phyloP scores from a whole-genome alignment of 2,113 vertebrate species.

The Alaudala cheleensis region DNA sequence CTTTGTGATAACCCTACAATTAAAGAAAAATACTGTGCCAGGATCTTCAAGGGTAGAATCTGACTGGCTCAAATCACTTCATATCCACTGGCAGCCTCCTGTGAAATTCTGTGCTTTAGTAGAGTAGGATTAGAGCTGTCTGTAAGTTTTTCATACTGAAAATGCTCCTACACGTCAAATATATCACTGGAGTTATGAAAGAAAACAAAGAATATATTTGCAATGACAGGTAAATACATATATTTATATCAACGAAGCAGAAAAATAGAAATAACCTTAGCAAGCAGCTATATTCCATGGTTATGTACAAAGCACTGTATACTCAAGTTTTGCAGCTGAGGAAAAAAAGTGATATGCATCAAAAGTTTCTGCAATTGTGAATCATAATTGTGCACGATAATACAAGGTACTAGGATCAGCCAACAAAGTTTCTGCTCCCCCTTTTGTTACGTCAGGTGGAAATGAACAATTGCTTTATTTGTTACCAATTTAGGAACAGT shows the following conservation, averaged over 20 bases:
- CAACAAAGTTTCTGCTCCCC: background rate
- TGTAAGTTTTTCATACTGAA: background rate
- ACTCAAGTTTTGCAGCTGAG: background rate
- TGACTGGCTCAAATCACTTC: background rate
- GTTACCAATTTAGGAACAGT: background rate
- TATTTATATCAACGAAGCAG: background rate
- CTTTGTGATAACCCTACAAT: background rate
- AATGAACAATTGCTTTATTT: background rate
- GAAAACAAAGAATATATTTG: background rate
- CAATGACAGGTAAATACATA: background rate
- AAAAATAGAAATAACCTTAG: background rate
- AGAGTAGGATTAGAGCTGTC: background rate
- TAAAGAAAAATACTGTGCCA: background rate
- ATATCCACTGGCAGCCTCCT: fast-evolving
- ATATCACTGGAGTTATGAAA: background rate
- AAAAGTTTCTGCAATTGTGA: background rate
- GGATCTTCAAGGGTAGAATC: background rate
- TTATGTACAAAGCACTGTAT: background rate
- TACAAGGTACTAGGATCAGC: background rate
- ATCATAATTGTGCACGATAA: background rate
- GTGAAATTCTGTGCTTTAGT: background rate
- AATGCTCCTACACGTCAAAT: background rate
- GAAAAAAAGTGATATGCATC: background rate
- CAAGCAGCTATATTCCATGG: background rate
- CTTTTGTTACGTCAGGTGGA: background rate